Evolutionary conservation across 1,140 invertebrate genomes (phyloP).

Genomic region (Drosophila bipectinata): DNA sequence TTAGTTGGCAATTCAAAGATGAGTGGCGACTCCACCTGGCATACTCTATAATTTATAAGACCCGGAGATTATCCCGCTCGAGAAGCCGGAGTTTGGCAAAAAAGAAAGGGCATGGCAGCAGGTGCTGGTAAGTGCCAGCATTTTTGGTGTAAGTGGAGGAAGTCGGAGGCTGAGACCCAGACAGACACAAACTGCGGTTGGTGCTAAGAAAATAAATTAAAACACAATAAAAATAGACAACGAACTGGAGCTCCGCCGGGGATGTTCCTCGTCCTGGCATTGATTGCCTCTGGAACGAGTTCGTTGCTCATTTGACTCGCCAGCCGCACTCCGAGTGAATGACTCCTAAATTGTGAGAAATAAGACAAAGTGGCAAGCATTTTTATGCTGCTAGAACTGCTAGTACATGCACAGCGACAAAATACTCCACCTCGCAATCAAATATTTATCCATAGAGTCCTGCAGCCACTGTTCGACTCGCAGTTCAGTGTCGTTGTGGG

Average conservation of each 20-base stretch:
- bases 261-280: slow-evolving; percentile 50
- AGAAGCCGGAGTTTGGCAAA: background rate
- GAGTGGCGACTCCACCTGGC: slow-evolving; percentile 20
- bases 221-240: slow-evolving; percentile 78
- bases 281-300: slow-evolving; percentile 61
- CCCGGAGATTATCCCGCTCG: background rate
- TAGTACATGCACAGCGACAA: background rate
- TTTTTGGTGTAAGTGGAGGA: slow-evolving; percentile 59
- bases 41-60: slow-evolving; percentile 39
- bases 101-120: slow-evolving; percentile 13
- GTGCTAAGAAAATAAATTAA: slow-evolving; percentile 75
- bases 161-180: slow-evolving; percentile 54
- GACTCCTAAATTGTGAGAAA: slow-evolving; percentile 73
- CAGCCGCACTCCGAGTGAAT: slow-evolving; percentile 50
- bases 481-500: background rate
- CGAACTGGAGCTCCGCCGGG: slow-evolving; percentile 36
- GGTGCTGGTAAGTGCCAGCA: slow-evolving; percentile 10
- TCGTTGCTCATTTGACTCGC: slow-evolving; percentile 68
- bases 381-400: slow-evolving; percentile 31
- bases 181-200: slow-evolving; percentile 50
- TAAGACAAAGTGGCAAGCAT: slow-evolving; percentile 62
- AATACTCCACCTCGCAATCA: too few relatives aligned
- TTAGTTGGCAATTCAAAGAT: slow-evolving; percentile 18
- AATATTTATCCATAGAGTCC: too few relatives aligned
- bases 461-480: too few relatives aligned